Base-by-base conservation (phyloP, 1,140 invertebrate species). In the Pseudomyrmex sp. region DNA sequence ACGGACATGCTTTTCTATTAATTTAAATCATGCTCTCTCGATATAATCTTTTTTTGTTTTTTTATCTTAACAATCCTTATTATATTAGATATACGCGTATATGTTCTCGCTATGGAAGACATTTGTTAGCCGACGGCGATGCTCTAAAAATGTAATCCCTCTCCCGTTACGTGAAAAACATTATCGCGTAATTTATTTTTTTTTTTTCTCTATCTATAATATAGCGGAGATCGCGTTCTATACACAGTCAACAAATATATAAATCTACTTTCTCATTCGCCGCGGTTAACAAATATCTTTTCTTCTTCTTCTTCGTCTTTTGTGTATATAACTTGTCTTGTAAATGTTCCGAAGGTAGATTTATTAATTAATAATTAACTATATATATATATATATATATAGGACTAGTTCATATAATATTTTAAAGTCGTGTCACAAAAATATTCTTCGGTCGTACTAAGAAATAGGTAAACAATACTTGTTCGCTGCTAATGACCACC, bases 381-480 rank as follows among this genome's bases (percentile, higher is more conserved):
- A 66, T 44, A 26, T 26, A 35, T 58, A 77, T 54, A 66, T 44
- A 26, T 26, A 35, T 58, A 77, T 58, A 44, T 26, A 26, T 70
- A 70, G 76, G 48, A 18, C 18, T 18, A 18, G 18, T 18, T 18
- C 18, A 18, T 18, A 18, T 18, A 18, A 18, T 18, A 18, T 18
- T 18, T 18, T 18, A 18, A 18, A 18, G 18, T 18, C 18, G 18
- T 18, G 18, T 18, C 18, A 18, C 18, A 18, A 18, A 18, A 18
- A 18, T 18, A 18, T 18, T 18, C 18, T 18, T 18, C 18, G 66
- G 66, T 80, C 76, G 76, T 70, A 80, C 76, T 80, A 80, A 56
- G 65, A 70, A 80, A 80, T 80, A 80, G 70, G 70, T 80, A 80
- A 80, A 80, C 76, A 80, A 80, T 80, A 80, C 70, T 80, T 70